Conservation (phyloP, 37 sponge, comb jelly and placozoan genomes). For the Mnemiopsis leidyi region DNA sequence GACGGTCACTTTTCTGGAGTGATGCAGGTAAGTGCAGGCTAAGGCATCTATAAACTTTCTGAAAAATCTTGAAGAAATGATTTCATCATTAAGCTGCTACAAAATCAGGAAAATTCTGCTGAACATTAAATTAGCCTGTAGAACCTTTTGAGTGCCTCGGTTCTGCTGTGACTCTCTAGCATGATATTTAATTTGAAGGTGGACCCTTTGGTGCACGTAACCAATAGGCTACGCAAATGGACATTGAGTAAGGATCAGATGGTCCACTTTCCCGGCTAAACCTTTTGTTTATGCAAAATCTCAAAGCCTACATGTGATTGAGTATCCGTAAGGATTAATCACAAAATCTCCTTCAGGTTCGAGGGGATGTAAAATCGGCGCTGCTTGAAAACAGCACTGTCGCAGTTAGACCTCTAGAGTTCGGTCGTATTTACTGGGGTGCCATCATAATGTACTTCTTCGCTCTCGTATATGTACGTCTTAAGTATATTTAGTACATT, state of each 20-base stretch:
- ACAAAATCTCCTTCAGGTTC: background rate
- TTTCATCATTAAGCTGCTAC: too few species aligned
- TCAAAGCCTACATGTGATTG: too few species aligned
- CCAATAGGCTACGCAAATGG: background rate
- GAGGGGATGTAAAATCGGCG: background rate
- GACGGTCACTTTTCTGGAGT: background rate
- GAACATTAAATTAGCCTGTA: too few species aligned
- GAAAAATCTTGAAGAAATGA: too few species aligned
- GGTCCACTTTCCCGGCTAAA: too few species aligned
- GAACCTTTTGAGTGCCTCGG: too few species aligned
- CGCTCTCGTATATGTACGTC: conserved; percentile 36
- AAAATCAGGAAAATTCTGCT: too few species aligned
- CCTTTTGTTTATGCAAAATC: background rate
- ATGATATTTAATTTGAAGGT: background rate
- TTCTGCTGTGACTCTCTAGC: background rate
- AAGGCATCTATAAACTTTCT: too few species aligned
- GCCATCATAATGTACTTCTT: conserved; percentile 59
- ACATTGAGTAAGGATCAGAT: too few species aligned
- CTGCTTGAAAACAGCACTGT: background rate
- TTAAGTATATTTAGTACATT: too few species aligned
- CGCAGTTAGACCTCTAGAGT: background rate
- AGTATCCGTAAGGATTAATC: too few species aligned
- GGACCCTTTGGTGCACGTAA: background rate
- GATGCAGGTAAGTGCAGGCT: background rate
- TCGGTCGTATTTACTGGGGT: conserved; percentile 15